These are phyloP conservation scores for Pollenia amentaria DNA, from an alignment of 2,888 invertebrate genomes.

Conservation along the genomic window DNA sequence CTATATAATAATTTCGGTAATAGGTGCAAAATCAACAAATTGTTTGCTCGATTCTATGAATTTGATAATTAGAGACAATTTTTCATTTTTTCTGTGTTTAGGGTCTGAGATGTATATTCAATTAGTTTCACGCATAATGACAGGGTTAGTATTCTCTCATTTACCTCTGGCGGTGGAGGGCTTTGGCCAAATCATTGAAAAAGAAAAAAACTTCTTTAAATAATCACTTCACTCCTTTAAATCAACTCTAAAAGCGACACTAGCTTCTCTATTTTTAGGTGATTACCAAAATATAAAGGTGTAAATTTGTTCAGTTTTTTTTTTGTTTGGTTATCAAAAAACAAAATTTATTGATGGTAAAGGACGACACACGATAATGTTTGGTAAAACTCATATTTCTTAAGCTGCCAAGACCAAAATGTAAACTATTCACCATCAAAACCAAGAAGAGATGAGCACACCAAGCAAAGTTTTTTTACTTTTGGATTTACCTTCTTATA, in stretches of 20 bases:
- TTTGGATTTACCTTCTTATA: background rate
- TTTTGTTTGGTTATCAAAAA: constrained; percentile 29
- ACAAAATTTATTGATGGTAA: constrained; percentile 54
- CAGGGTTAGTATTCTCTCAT: too few relatives aligned
- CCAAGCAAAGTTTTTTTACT: constrained; percentile 8
- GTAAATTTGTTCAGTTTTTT: constrained; percentile 62
- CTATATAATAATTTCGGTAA: too few relatives aligned
- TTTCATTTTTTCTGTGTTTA: too few relatives aligned
- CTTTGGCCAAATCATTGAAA: too few relatives aligned
- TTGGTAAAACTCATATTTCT: constrained; percentile 57
- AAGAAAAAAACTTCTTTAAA: too few relatives aligned
- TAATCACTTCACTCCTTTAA: constrained; percentile 35
- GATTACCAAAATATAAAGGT: constrained; percentile 64
- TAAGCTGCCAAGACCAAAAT: constrained; percentile 24
- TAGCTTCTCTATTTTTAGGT: constrained; percentile 23
- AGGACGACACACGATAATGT: constrained; percentile 30
- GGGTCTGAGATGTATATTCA: too few relatives aligned
- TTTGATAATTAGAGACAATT: too few relatives aligned
- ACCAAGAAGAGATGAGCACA: background rate
- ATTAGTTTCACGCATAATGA: too few relatives aligned
- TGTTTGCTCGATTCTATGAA: too few relatives aligned
- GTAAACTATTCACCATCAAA: constrained; percentile 13
- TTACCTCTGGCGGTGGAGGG: too few relatives aligned
- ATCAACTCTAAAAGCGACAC: background rate
- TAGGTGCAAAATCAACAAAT: too few relatives aligned